Evolutionary conservation across 2,888 invertebrate genomes (phyloP).

Genomic region (Trachelus troglodyta): DNA sequence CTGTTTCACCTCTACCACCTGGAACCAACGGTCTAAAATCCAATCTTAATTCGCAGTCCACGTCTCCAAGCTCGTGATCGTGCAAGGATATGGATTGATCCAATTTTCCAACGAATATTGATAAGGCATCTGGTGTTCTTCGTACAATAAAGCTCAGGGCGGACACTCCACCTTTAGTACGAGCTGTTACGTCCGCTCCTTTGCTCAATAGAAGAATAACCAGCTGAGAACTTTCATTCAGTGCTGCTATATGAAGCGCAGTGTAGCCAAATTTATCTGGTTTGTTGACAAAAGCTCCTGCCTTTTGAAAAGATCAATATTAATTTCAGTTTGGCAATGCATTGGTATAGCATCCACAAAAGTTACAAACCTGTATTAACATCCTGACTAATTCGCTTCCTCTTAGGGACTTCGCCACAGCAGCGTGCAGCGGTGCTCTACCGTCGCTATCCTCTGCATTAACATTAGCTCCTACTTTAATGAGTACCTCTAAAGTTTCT

Average conservation of each 20-base stretch:
- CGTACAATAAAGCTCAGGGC: constrained; percentile 85
- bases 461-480: constrained; percentile 74
- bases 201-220: constrained; percentile 79
- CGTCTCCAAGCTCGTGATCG: constrained; percentile 87
- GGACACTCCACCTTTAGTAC: constrained; percentile 84
- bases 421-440: constrained; percentile 82
- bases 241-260: constrained; percentile 83
- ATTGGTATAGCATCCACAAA: background rate
- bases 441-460: constrained; percentile 79
- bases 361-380: constrained; percentile 51
- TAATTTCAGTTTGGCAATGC: background rate
- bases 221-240: constrained; percentile 84
- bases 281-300: constrained; percentile 80
- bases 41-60: constrained; percentile 83
- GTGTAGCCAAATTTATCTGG: constrained; percentile 87
- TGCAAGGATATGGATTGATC: constrained; percentile 82
- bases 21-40: constrained; percentile 70
- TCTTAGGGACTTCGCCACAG: constrained; percentile 78
- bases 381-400: constrained; percentile 54
- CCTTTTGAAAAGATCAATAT: constrained; percentile 63
- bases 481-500: constrained; percentile 79
- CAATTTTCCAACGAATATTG: constrained; percentile 76
- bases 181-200: constrained; percentile 84
- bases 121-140: constrained; percentile 85
- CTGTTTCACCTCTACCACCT: constrained; percentile 66